Base-by-base conservation (phyloP, 2,888 invertebrate species). In the Epistrophella euchroma region DNA sequence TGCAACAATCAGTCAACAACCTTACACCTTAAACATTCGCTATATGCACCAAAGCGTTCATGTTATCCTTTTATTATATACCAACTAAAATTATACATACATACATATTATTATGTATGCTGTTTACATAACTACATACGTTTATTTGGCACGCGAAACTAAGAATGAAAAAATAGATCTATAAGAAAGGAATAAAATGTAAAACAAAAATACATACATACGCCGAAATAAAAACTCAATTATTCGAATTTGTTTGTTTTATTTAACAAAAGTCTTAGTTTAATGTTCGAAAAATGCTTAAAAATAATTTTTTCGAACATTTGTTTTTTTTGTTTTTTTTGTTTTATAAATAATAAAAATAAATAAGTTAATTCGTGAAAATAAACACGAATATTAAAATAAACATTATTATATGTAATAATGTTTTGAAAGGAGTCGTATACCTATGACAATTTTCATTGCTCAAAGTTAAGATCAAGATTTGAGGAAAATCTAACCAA, bases 1-100 rank as follows among this genome's bases (percentile, higher is more conserved):
- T 72, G 80, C 84, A 85, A 85, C 84, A 85, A 85, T 85, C 84
- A 85, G 84, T 85, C 58, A 76, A 66, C 66, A 75, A 80, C 47
- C 60, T 80, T 76, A 66, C 79, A 84, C 84, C 45, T 75, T 50
- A 58, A 79, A 50, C 60, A 43, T n/a, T 25, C 68, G 80, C 84
- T 68, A 80, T 60, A 40, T 68, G 84, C 84, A 85, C 84, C 80
- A 80, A 19, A 66, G 80, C 80, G 72, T 85, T 84, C 32, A 84
- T 56, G 55, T 75, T 84, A 78, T 83, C 71, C 50, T 76, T 76
- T 72, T 66, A 58, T 70, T 68, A 60, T 75, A 71, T 76, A 79
- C 70, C 55, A 71, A 71, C 60, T 64, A 40, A 60, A 32, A 56
- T 52, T 37, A 52, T 50, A 62, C n/a, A n/a, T n/a, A n/a, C n/a